These are phyloP conservation scores for Apis laboriosa DNA, from an alignment of 1,140 invertebrate genomes.

Conservation along the genomic window DNA sequence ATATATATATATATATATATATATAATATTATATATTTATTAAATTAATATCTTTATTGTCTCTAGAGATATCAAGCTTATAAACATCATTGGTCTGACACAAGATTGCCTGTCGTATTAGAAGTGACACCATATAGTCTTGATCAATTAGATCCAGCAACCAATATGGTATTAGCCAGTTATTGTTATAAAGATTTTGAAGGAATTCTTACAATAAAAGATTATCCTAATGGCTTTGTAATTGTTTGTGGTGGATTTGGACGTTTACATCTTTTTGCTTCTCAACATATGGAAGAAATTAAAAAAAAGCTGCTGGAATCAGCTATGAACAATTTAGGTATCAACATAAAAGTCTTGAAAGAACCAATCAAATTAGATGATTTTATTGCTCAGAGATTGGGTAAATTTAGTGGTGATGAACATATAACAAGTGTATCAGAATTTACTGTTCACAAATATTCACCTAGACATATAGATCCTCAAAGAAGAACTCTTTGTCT, in stretches of 20 bases:
- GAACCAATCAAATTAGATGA: constrained; percentile 92
- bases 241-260: constrained; percentile 93
- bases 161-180: constrained; percentile 89
- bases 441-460: constrained; percentile 95
- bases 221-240: constrained; percentile 91
- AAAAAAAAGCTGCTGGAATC: constrained; percentile 92
- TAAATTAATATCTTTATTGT: constrained; percentile 55
- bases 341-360: constrained; percentile 91
- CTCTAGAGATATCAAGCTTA: constrained; percentile 93
- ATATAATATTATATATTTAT: not conserved
- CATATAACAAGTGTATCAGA: constrained; percentile 95
- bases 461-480: constrained; percentile 88
- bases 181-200: constrained; percentile 98
- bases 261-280: constrained; percentile 93
- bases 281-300: constrained; percentile 91
- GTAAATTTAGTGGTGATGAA: constrained; percentile 92
- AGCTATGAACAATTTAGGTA: constrained; percentile 89
- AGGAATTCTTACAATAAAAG: constrained; percentile 86
- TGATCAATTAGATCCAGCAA: constrained; percentile 94
- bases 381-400: constrained; percentile 92
- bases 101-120: constrained; percentile 91
- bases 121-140: constrained; percentile 94
- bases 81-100: constrained; percentile 98
- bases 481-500: constrained; percentile 95
- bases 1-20: too few relatives aligned